Conservation (phyloP, 2,888 invertebrate species). For the Asteroscopus sphinx region DNA sequence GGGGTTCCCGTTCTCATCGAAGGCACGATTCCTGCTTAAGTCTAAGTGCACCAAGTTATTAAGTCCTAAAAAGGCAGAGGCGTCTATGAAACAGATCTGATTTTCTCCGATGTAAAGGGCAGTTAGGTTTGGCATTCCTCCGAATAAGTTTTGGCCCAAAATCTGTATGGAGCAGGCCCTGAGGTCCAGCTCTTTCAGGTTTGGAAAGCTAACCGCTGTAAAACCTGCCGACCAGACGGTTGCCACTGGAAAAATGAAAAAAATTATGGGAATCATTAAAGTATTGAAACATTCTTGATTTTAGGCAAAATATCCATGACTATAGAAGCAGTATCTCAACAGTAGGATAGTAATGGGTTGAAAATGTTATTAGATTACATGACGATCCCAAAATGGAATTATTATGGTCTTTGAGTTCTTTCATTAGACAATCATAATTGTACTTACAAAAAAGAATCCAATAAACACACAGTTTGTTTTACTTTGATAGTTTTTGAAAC, state of each 20-base stretch:
- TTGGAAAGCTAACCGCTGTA: slow-evolving; percentile 65
- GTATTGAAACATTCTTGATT: too few relatives aligned
- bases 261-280: too few relatives aligned
- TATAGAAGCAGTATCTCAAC: too few relatives aligned
- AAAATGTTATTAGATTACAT: too few relatives aligned
- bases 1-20: slow-evolving; percentile 53
- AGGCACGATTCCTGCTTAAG: slow-evolving; percentile 81
- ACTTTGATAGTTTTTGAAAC: too few relatives aligned
- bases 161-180: slow-evolving; percentile 87
- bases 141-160: slow-evolving; percentile 79
- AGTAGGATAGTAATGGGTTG: too few relatives aligned
- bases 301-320: too few relatives aligned
- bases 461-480: too few relatives aligned
- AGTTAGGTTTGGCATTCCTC: slow-evolving; percentile 79
- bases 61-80: slow-evolving; percentile 78
- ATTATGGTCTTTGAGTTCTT: too few relatives aligned
- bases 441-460: too few relatives aligned
- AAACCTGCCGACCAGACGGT: slow-evolving; percentile 72
- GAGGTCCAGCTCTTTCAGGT: slow-evolving; percentile 88
- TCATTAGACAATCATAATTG: too few relatives aligned
- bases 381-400: too few relatives aligned
- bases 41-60: slow-evolving; percentile 85
- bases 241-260: slow-evolving; percentile 11
- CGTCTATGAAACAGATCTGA: slow-evolving; percentile 77
- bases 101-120: slow-evolving; percentile 89